phyloP scores from a whole-genome alignment of 1,140 invertebrate genomes.

The Trachymyrmex cornetzi region DNA sequence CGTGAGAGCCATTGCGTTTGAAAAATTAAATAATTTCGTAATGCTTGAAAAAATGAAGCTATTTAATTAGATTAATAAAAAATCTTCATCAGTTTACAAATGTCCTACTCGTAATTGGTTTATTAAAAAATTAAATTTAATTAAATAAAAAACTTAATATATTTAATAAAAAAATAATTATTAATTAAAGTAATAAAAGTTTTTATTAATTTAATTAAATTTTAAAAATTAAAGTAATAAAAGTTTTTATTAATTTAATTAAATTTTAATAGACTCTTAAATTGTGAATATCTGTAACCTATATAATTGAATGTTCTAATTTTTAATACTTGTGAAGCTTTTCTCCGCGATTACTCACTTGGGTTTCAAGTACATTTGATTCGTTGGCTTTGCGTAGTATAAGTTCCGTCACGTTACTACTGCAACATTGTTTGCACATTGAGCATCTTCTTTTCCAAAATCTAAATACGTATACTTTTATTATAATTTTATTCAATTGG shows the following conservation, averaged over 20 bases:
- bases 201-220: background rate
- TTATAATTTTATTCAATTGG: background rate
- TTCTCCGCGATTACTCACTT: conserved; percentile 27
- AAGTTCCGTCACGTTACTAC: background rate
- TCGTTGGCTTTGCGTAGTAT: background rate
- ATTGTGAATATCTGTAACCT: background rate
- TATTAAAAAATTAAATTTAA: background rate
- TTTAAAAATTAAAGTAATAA: background rate
- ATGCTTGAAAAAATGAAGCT: background rate
- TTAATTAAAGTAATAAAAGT: background rate
- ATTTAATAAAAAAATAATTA: background rate
- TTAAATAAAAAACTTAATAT: background rate
- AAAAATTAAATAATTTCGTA: background rate
- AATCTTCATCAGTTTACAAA: background rate
- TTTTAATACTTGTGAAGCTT: background rate
- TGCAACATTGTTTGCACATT: conserved; percentile 55
- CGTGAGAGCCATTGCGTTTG: background rate
- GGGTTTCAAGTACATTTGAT: background rate
- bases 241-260: background rate
- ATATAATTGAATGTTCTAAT: background rate
- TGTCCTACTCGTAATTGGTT: background rate
- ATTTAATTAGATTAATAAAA: conserved; percentile 4
- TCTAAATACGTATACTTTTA: conserved; percentile 57
- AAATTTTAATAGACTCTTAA: background rate
- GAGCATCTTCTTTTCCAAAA: conserved; percentile 70